Conservation (phyloP, 92 coral and sea anemone species). For the Virgularia gustaviana region DNA sequence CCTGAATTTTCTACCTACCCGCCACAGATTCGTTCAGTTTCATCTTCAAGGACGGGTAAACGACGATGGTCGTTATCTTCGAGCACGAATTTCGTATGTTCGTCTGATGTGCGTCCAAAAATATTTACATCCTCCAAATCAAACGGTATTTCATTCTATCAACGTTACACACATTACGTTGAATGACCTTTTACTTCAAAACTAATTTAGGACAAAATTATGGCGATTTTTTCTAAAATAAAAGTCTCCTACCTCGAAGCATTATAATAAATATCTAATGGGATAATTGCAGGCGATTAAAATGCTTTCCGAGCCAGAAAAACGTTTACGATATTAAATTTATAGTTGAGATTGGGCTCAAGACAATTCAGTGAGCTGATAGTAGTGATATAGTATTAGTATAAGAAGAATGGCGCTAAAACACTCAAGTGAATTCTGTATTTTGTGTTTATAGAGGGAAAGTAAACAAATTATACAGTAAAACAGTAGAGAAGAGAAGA, state of each 20-base stretch:
- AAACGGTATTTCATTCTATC: slow-evolving; percentile 71
- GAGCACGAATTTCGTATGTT: slow-evolving; percentile 61
- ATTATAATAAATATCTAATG: too few species aligned
- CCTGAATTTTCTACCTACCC: slow-evolving; percentile 58
- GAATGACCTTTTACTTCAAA: too few species aligned
- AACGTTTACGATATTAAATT: not conserved
- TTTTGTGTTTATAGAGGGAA: too few species aligned
- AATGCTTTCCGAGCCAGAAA: slow-evolving; percentile 4
- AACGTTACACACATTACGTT: too few species aligned
- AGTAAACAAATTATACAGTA: not conserved
- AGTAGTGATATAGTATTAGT: too few species aligned
- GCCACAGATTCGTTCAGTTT: slow-evolving; percentile 61
- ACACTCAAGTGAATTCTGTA: too few species aligned
- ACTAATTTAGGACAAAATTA: too few species aligned
- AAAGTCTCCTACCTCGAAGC: not conserved
- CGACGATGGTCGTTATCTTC: slow-evolving; percentile 52
- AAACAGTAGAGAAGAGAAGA: not conserved
- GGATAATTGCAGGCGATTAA: too few species aligned
- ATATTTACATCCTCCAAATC: slow-evolving; percentile 74
- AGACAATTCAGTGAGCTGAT: too few species aligned
- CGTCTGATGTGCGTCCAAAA: slow-evolving; percentile 60
- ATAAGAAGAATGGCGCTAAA: too few species aligned
- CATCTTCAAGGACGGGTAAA: slow-evolving; percentile 75
- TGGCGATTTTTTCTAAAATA: not conserved
- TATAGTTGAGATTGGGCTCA: too few species aligned